Percentiles rank a stretch among this genome's conserved stretches.
Evolutionary conservation across 2,888 invertebrate species (phyloP).

Genomic region (Caenorhabditis afra): DNA sequence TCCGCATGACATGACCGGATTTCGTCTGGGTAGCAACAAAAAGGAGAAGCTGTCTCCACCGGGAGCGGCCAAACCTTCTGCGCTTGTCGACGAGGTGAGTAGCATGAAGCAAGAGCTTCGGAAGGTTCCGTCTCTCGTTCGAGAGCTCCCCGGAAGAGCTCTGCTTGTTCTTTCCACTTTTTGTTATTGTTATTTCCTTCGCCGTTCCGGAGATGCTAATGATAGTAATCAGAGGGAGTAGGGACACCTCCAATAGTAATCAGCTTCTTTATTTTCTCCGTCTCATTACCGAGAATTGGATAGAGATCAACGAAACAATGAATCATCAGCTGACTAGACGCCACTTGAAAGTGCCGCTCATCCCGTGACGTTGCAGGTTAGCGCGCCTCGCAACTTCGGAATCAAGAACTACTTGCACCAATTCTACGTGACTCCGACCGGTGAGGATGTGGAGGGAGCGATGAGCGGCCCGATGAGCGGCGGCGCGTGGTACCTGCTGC

Average conservation of each 20-base stretch:
- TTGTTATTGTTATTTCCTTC: slow-evolving; percentile 9
- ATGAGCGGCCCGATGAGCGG: slow-evolving; percentile 46
- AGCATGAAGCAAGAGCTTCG: too few species aligned
- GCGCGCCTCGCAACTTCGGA: slow-evolving; percentile 73
- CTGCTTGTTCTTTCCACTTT: background rate
- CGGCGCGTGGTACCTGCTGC: slow-evolving; percentile 76
- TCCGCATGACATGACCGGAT: slow-evolving; percentile 72
- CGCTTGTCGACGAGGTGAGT: slow-evolving; percentile 71
- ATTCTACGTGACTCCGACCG: slow-evolving; percentile 78
- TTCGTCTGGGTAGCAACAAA: slow-evolving; percentile 72
- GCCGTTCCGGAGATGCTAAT: background rate
- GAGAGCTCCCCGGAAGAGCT: too few species aligned
- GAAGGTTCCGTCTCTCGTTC: too few species aligned
- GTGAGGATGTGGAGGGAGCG: slow-evolving; percentile 72
- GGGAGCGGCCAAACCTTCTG: slow-evolving; percentile 69
- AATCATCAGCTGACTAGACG: too few species aligned
- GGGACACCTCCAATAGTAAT: background rate
- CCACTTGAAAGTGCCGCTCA: too few species aligned
- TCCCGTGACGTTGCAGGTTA: slow-evolving; percentile 56
- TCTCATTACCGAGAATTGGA: too few species aligned
- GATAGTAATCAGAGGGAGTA: background rate
- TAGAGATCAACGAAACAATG: too few species aligned
- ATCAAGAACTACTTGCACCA: slow-evolving; percentile 79
- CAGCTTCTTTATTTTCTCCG: background rate
- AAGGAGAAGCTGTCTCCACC: slow-evolving; percentile 73